These are phyloP conservation scores for Kryptolebias marmoratus DNA, from an alignment of 2,113 vertebrate species.

Conservation along the genomic window DNA sequence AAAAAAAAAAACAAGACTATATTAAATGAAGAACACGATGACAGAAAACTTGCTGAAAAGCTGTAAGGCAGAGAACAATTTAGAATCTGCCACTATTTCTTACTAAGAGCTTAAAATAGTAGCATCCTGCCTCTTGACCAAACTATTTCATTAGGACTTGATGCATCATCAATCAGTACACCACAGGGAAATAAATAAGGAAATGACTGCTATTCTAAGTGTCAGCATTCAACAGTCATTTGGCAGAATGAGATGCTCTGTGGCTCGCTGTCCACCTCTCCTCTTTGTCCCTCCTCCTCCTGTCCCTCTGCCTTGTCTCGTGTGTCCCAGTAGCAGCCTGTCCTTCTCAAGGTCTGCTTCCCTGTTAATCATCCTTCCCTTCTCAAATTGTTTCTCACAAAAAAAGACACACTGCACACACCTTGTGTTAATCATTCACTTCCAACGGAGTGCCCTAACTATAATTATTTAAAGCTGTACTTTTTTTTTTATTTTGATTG, in stretches of 20 bases:
- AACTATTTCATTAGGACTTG: slow-evolving; percentile 30
- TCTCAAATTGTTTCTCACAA: slow-evolving; percentile 13
- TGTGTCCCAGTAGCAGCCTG: slow-evolving; percentile 49
- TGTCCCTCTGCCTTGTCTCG: slow-evolving; percentile 39
- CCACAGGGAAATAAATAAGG: slow-evolving; percentile 49
- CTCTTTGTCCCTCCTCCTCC: slow-evolving; percentile 28
- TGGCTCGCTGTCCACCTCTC: slow-evolving; percentile 37
- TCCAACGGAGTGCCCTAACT: slow-evolving; percentile 27
- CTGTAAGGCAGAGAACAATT: neutral
- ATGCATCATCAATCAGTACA: slow-evolving; percentile 58
- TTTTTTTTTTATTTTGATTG: slow-evolving; percentile 58
- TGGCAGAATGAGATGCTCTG: slow-evolving; percentile 39
- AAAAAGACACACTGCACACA: neutral
- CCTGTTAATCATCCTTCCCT: slow-evolving; percentile 61
- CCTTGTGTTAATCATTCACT: slow-evolving; percentile 46
- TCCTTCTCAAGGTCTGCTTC: slow-evolving; percentile 67
- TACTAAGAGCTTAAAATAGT: neutral
- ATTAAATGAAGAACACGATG: neutral
- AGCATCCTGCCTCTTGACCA: slow-evolving; percentile 2
- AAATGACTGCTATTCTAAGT: slow-evolving; percentile 60
- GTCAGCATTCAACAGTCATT: slow-evolving; percentile 59
- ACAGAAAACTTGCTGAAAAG: neutral
- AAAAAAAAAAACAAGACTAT: neutral
- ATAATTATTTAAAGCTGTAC: slow-evolving; percentile 68
- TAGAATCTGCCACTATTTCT: neutral